Base-by-base conservation (phyloP, 1,140 invertebrate genomes). In the Papilio polytes region DNA sequence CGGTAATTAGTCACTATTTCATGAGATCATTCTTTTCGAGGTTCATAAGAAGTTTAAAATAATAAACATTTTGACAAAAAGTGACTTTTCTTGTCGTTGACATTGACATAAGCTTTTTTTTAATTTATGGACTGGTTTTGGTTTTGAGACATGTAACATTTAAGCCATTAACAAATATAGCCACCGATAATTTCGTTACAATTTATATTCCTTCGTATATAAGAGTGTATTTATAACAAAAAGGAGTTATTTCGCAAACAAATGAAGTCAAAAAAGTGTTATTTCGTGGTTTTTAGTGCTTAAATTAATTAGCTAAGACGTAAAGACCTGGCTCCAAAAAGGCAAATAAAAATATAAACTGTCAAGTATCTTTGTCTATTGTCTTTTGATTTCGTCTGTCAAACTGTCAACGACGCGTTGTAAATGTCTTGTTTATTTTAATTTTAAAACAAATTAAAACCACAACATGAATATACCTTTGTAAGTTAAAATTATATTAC, bases 21-120 rank as follows among this genome's bases (percentile, higher is more conserved):
- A 83, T 90, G 22, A 91, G 89, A 36, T 86, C 89, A 46, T 92
- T 86, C 36, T 90, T 92, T 63, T 81, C 51, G 26, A 51, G 13
- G 59, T 26, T 22, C 22, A 26, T 63, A 13, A 22, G 9, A 26
- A 63, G 59, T 63, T 63, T 51, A 15, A 70, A 31, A 36, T 18
- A 31, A 18, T 31, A 31, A 70, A 70, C 36, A 18, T 70, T 36
- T 15, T 70, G 4, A 31, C 3, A 31, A 66, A 31, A 31, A 63
- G 3, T 63, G 20, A 63, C 1, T 22, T 8, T 2, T 6, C n/a
- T 22, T 63, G 59, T 26, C 59, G 0, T 63, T 26, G 20, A 63
- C 22, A 56, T 12, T 56, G 15, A 56, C 15, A 63, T 63, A 26
- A 26, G 12, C 2, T 12, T 63, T 63, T 63, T 63, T 26, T 26